Evolutionary conservation across 2,113 vertebrate genomes (phyloP).

Genomic region (Melanerpes formicivorus): DNA sequence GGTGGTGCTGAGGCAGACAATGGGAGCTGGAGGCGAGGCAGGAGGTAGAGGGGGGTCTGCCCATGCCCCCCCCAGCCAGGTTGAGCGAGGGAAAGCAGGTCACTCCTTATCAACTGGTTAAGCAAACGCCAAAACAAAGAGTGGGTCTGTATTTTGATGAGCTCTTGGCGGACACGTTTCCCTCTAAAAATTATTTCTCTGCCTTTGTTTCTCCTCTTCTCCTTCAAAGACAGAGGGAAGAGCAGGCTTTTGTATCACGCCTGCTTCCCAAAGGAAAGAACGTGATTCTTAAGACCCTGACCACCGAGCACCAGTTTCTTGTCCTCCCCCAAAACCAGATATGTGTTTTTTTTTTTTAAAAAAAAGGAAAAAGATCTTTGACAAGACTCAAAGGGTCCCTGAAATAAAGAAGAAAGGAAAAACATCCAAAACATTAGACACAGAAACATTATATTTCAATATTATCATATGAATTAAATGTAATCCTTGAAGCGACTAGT

Average conservation of each 20-base stretch:
- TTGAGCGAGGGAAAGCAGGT: background rate
- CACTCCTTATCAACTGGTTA: constrained; percentile 34
- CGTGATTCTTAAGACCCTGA: constrained; percentile 74
- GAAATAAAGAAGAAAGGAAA: constrained; percentile 75
- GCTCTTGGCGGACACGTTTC: constrained; percentile 54
- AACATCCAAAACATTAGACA: constrained; percentile 75
- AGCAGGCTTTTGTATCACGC: constrained; percentile 38
- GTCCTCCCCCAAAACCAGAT: constrained; percentile 30
- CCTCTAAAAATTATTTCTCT: constrained; percentile 66
- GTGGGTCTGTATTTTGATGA: constrained; percentile 63
- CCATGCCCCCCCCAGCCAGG: constrained; percentile 1
- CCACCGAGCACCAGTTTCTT: constrained; percentile 4
- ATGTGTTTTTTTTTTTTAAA: too few species aligned
- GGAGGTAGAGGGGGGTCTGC: constrained; percentile 39
- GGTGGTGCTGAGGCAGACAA: background rate
- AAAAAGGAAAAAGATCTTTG: constrained; percentile 8
- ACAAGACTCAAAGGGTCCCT: constrained; percentile 63
- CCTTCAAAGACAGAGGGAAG: constrained; percentile 21
- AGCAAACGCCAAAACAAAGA: constrained; percentile 70
- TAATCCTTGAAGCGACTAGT: constrained; percentile 82
- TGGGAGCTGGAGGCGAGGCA: background rate
- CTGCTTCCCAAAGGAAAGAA: constrained; percentile 28
- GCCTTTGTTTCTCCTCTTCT: constrained; percentile 58
- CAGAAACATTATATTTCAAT: constrained; percentile 82
- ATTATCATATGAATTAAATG: constrained; percentile 86